Evolutionary conservation across 2,113 vertebrate species (phyloP).

Genomic region (Salminus brasiliensis): DNA sequence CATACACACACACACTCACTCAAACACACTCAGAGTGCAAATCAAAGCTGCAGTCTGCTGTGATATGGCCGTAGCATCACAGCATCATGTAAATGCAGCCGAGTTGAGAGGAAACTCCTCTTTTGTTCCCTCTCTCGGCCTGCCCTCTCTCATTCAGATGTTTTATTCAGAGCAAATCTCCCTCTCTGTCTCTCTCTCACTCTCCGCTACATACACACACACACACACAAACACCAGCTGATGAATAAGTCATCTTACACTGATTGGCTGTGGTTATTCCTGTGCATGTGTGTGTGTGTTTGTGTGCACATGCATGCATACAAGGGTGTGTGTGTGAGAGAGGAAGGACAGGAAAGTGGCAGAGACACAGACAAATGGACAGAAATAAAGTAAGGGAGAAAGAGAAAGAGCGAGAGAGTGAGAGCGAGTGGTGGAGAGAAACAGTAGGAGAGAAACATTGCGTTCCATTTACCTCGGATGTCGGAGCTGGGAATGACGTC

Average conservation of each 20-base stretch:
- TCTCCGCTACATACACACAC: too few relatives aligned
- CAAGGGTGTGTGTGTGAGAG: neutral
- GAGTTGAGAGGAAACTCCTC: neutral
- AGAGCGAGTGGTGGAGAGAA: neutral
- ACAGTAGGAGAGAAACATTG: neutral
- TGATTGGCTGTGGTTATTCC: neutral
- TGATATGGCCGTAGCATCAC: slow-evolving; percentile 22
- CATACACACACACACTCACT: too few relatives aligned
- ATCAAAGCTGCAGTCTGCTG: slow-evolving; percentile 41
- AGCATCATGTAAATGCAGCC: slow-evolving; percentile 34
- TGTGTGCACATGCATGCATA: neutral
- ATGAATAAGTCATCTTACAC: slow-evolving; percentile 5
- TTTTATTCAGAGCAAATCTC: neutral
- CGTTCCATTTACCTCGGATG: too few relatives aligned
- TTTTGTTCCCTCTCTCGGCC: slow-evolving; percentile 23
- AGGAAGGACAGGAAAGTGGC: too few relatives aligned
- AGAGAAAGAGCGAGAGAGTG: neutral
- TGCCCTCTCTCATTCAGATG: neutral
- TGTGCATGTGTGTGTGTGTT: neutral
- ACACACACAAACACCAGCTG: neutral
- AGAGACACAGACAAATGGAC: too few relatives aligned
- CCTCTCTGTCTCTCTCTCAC: neutral
- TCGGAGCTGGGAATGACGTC: too few relatives aligned
- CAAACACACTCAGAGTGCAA: neutral
- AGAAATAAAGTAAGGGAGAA: too few relatives aligned